Percentiles rank a stretch among this genome's conserved stretches.
Conservation (phyloP, 2,113 vertebrate species). For the Eurypyga helias region DNA sequence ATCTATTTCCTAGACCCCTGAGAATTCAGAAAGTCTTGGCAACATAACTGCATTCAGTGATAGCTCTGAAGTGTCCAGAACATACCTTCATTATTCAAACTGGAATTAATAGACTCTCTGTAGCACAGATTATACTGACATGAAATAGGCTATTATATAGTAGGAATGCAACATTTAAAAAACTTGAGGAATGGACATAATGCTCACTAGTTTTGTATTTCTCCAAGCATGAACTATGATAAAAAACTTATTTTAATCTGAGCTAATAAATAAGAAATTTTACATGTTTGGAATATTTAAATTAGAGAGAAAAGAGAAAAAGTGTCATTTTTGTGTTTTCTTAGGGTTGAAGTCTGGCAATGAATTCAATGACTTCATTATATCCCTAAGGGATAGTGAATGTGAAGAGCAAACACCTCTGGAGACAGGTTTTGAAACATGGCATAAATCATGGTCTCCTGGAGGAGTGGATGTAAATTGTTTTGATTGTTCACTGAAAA, state of each 20-base stretch:
- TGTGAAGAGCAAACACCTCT: background rate
- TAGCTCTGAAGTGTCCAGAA: constrained; percentile 4
- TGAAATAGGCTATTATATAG: background rate
- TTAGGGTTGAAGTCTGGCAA: background rate
- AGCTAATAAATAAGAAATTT: constrained; percentile 12
- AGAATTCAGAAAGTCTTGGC: background rate
- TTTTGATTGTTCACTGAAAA: constrained; percentile 13
- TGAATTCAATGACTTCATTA: background rate
- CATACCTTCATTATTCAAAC: background rate
- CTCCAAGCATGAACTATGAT: constrained; percentile 59
- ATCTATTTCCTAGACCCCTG: background rate
- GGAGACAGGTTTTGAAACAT: background rate
- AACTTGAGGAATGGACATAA: background rate
- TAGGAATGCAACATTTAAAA: constrained; percentile 15
- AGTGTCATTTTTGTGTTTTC: background rate
- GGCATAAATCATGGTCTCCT: background rate
- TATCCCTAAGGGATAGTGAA: background rate
- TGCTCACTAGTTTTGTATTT: constrained; percentile 47
- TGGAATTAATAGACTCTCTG: constrained; percentile 39
- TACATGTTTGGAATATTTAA: background rate
- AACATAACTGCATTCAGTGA: background rate
- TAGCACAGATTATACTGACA: constrained; percentile 3
- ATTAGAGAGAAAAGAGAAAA: background rate
- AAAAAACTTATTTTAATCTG: constrained; percentile 56
- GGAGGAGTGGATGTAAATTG: background rate